Conservation (phyloP, 2,888 invertebrate species). For the Charanyca ferruginea region DNA sequence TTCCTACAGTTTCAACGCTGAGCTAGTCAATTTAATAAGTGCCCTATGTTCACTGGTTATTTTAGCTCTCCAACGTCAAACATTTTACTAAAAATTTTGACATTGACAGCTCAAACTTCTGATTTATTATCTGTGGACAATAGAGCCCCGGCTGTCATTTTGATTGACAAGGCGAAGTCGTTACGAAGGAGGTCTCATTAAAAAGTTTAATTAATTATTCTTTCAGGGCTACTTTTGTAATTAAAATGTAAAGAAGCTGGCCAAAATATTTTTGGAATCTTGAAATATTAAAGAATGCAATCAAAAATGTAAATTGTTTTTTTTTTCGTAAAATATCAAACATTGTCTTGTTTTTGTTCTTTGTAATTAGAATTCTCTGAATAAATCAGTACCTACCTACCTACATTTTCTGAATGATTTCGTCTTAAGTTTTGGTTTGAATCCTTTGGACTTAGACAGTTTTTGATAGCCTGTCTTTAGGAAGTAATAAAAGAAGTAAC, state of each 20-base stretch:
- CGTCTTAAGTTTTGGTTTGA: background rate
- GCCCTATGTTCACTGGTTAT: conserved; percentile 3
- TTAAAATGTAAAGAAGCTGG: conserved; percentile 26
- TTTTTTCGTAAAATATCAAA: conserved; percentile 5
- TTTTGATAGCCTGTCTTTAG: background rate
- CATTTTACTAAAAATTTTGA: conserved; percentile 46
- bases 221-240: conserved; percentile 46
- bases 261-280: conserved; percentile 21
- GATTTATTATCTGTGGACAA: conserved; percentile 65
- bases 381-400: background rate
- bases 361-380: background rate
- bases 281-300: conserved; percentile 6
- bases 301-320: conserved; percentile 35
- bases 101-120: conserved; percentile 50
- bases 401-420: background rate
- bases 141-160: conserved; percentile 49
- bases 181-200: conserved; percentile 58
- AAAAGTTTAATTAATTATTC: conserved; percentile 60
- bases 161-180: conserved; percentile 59
- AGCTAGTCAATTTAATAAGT: conserved; percentile 20
- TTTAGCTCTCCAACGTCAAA: conserved; percentile 43
- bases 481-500: background rate
- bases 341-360: conserved; percentile 15
- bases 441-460: too few relatives aligned
- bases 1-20: conserved; percentile 35